These are phyloP conservation scores for Ficedula albicollis DNA, from an alignment of 2,797 vertebrate genomes.

Conservation along the genomic window DNA sequence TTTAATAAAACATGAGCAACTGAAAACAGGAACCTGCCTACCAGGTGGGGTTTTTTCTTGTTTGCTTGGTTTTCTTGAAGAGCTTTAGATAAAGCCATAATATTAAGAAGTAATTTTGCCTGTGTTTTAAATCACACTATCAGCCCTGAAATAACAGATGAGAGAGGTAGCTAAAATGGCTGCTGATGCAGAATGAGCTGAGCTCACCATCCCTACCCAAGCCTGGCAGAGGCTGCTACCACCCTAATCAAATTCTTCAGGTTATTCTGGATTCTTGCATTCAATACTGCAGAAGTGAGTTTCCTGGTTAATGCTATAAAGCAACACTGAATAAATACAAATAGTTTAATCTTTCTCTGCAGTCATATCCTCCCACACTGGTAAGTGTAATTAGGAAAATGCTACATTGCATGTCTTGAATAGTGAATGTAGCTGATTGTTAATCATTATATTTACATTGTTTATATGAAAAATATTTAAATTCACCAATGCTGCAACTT, in stretches of 20 bases:
- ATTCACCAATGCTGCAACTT: constrained; percentile 62
- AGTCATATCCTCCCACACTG: constrained; percentile 63
- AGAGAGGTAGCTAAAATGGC: constrained; percentile 38
- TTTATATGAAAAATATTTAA: constrained; percentile 73
- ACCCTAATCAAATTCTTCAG: constrained; percentile 39
- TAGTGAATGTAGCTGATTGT: constrained; percentile 67
- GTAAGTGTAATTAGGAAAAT: constrained; percentile 74
- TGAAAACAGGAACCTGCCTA: constrained; percentile 5
- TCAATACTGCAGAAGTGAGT: neutral
- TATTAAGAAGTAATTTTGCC: constrained; percentile 63
- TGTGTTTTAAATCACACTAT: constrained; percentile 58
- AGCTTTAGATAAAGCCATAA: constrained; percentile 25
- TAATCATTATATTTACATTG: constrained; percentile 74
- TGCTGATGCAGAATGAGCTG: constrained; percentile 54
- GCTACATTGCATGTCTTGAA: constrained; percentile 59
- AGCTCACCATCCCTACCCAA: constrained; percentile 24
- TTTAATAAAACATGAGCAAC: constrained; percentile 26
- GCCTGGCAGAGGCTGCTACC: neutral
- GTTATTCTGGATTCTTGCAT: constrained; percentile 35
- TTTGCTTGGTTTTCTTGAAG: neutral
- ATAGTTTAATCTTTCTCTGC: constrained; percentile 70
- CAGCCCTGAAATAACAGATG: constrained; percentile 47
- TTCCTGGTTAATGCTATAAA: constrained; percentile 67
- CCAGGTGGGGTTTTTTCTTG: neutral
- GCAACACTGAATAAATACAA: constrained; percentile 73